Percentiles rank a stretch among this genome's conserved stretches.
Evolutionary conservation across 2,888 invertebrate species (phyloP).

Genomic region (Parochlus steinenii): DNA sequence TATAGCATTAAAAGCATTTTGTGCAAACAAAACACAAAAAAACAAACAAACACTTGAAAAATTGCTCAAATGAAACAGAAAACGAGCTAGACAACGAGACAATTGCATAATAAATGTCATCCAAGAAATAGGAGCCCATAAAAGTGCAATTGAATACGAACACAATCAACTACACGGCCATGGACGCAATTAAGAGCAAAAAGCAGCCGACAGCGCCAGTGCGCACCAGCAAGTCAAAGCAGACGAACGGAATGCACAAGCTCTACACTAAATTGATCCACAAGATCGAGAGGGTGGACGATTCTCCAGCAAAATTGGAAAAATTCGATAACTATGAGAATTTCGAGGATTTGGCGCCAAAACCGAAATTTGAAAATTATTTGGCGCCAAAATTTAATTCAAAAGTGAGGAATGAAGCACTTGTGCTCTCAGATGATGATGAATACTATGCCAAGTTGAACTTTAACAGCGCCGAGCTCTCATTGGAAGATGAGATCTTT

Average conservation of each 20-base stretch:
- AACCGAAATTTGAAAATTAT: conserved; percentile 13
- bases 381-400: conserved; percentile 7
- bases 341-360: conserved; percentile 28
- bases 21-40: background rate
- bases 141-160: background rate
- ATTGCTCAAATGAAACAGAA: background rate
- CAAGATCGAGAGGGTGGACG: conserved; percentile 16
- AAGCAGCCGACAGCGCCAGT: conserved; percentile 9
- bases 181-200: conserved; percentile 8
- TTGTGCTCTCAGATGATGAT: conserved; percentile 10
- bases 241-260: conserved; percentile 21
- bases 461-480: conserved; percentile 23
- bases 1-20: background rate
- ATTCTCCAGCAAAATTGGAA: background rate
- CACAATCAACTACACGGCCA: conserved; percentile 2
- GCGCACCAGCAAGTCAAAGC: conserved; percentile 5
- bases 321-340: conserved; percentile 1
- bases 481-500: conserved; percentile 29
- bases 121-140: background rate
- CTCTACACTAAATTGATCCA: conserved; percentile 28
- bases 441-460: conserved; percentile 16
- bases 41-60: background rate
- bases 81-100: background rate
- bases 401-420: background rate
- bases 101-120: conserved; percentile 5